phyloP scores from a whole-genome alignment of 1,140 invertebrate genomes.

The Cydia fagiglandana region DNA sequence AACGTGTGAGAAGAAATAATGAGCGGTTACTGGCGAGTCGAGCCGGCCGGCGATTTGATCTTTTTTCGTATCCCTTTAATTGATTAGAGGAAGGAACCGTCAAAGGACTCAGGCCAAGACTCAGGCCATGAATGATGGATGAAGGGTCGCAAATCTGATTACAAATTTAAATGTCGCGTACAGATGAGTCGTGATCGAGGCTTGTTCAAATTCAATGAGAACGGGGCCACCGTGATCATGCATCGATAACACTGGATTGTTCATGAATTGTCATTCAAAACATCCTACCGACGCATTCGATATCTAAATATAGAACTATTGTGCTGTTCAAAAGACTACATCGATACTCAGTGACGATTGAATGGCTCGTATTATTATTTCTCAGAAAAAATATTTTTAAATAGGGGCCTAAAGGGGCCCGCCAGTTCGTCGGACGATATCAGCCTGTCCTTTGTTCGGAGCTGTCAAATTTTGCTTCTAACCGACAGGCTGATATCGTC shows the following conservation, averaged over 20 bases:
- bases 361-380: not conserved
- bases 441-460: too few relatives aligned
- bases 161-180: conserved; percentile 71
- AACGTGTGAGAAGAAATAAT: conserved; percentile 78
- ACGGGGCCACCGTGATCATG: conserved; percentile 54
- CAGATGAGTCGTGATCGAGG: conserved; percentile 58
- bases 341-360: conserved; percentile 4
- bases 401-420: too few relatives aligned
- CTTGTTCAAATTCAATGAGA: conserved; percentile 64
- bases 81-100: conserved; percentile 62
- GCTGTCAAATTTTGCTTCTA: too few relatives aligned
- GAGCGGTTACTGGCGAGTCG: conserved; percentile 76
- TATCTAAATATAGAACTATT: conserved; percentile 21
- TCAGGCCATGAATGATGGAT: conserved; percentile 66
- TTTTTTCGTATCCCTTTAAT: conserved; percentile 69
- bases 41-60: conserved; percentile 63
- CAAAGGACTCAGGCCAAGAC: conserved; percentile 40
- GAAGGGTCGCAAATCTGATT: conserved; percentile 63
- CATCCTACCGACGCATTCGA: conserved; percentile 24
- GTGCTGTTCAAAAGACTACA: conserved; percentile 1
- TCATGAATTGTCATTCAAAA: conserved; percentile 59
- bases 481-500: too few relatives aligned
- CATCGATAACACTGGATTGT: conserved; percentile 45
- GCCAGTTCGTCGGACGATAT: too few relatives aligned
- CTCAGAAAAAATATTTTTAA: not conserved